Evolutionary conservation across 2,113 vertebrate species (phyloP), one percentile per base, ranked within the genome.

Genomic region (Leucosticte australis): DNA sequence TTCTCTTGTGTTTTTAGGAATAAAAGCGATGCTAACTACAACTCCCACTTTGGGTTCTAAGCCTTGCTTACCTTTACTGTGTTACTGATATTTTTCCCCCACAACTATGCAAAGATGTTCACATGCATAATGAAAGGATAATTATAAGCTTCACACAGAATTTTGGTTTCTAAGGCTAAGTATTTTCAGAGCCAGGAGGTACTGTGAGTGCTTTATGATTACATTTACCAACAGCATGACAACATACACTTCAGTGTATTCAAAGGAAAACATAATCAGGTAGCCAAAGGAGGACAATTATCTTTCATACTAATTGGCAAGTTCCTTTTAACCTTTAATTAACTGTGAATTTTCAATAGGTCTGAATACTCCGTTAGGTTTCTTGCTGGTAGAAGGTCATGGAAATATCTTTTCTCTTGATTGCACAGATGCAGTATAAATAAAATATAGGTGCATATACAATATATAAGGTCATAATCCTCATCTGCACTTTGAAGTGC

Each of bases 301-400:
- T 96, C 95, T 97, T 97, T 97, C 94, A 97, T 94, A 89, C 95
- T 98, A 98, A 98, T 97, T 97, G 96, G 95, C 92, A 97, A 97
- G 83, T 97, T 91, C 70, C 93, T 91, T 96, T 98, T 97, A 97
- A 98, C 97, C 97, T 98, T 98, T 98, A 97, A 98, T 98, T 97
- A 98, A 85, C 91, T 97, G 73, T 95, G 97, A 97, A 97, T 97
- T 97, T 96, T 96, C 97, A 97, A 92, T 98, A 79, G 81, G 71
- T 87, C 71, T 91, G 91, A 95, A 95, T 93, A 85, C 73, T 70
- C 91, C 95, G 89, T 91, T 97, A 95, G 94, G 89, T 94, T 90
- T 94, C 96, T 96, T 96, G 97, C 94, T 96, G 92, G 42, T 81
- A 96, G 96, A 97, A 98, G 96, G 96, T 97, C 95, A 97, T 75